A percentile compares a stretch with the other conserved stretches of the same genome.
Conservation (phyloP, 2,888 invertebrate species). For the Lithophane ornitopus region DNA sequence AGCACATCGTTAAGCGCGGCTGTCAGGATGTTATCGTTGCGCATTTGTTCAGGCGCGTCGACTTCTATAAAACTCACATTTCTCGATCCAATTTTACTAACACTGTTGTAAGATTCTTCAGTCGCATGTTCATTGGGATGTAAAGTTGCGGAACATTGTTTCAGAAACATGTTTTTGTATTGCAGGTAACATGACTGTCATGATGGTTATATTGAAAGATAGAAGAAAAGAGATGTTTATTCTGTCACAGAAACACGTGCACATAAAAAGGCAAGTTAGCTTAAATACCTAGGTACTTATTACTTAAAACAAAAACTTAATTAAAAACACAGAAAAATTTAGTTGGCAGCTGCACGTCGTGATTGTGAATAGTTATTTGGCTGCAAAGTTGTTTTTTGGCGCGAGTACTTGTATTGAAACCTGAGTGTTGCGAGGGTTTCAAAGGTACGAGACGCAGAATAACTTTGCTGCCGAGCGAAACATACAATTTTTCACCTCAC, state of each 20-base stretch:
- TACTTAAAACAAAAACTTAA: background rate
- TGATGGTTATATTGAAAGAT: background rate
- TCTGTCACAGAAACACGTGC: no score
- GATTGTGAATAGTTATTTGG: no score
- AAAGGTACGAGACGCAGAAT: no score
- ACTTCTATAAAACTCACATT: constrained; percentile 13
- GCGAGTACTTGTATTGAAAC: no score
- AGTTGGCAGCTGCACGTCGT: background rate
- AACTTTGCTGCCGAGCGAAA: no score
- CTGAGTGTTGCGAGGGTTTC: no score
- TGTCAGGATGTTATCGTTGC: constrained; percentile 22
- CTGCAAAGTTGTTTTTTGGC: no score
- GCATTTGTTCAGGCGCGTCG: constrained; percentile 16
- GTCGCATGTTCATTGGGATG: constrained; percentile 9
- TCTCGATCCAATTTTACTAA: constrained; percentile 30
- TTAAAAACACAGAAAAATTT: background rate
- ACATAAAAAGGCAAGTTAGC: no score
- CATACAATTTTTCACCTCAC: no score
- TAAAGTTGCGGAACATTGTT: background rate
- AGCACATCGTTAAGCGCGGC: constrained; percentile 30
- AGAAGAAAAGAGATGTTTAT: no score
- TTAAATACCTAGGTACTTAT: background rate
- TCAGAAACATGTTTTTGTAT: background rate
- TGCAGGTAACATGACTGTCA: background rate
- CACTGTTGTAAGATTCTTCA: background rate